Evolutionary conservation across 2,888 invertebrate genomes (phyloP).

Genomic region (Meloe dianella): DNA sequence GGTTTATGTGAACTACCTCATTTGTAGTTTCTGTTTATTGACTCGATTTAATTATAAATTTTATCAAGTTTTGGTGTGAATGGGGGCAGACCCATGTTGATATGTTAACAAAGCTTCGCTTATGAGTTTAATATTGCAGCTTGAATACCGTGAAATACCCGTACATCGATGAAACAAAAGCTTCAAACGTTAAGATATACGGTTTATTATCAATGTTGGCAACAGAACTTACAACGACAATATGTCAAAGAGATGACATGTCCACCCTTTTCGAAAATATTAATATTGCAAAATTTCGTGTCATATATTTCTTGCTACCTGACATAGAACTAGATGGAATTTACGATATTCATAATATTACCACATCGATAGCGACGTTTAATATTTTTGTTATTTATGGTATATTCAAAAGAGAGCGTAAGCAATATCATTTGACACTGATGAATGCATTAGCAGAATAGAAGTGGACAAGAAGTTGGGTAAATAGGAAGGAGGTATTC

Average conservation of each 20-base stretch:
- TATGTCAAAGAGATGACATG: slow-evolving; percentile 9
- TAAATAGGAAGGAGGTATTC: not conserved
- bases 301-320: slow-evolving; percentile 23
- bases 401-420: slow-evolving; percentile 19
- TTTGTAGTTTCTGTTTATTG: not conserved
- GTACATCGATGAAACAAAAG: not conserved
- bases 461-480: slow-evolving; percentile 9
- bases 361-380: slow-evolving; percentile 21
- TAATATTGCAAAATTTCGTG: slow-evolving; percentile 19
- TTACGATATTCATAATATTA: slow-evolving; percentile 24
- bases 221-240: not conserved
- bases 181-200: not conserved
- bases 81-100: too few relatives aligned
- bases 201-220: not conserved
- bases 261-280: slow-evolving; percentile 19
- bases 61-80: not conserved
- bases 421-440: slow-evolving; percentile 22
- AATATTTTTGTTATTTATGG: slow-evolving; percentile 32
- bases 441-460: slow-evolving; percentile 25
- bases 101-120: too few relatives aligned
- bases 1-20: not conserved
- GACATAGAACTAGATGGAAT: slow-evolving; percentile 18
- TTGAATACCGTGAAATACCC: not conserved
- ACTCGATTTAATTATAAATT: not conserved
- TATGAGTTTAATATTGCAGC: not conserved